Percentiles rank a stretch among this genome's conserved stretches.
Evolutionary conservation across 2,113 vertebrate species (phyloP).

Genomic region (Psittacara wagleri): DNA sequence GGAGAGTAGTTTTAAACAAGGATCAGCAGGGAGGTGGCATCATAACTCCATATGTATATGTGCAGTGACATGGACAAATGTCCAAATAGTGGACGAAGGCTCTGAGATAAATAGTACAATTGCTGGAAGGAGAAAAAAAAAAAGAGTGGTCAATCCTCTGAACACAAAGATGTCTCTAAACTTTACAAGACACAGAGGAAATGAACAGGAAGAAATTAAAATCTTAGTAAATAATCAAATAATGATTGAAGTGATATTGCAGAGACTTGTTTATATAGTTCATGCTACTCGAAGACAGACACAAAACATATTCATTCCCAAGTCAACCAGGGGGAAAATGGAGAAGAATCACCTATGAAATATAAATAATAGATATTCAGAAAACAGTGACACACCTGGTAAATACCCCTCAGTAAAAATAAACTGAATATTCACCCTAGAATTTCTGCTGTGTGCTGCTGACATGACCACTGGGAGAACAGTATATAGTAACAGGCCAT

Average conservation of each 20-base stretch:
- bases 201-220: slow-evolving; percentile 19
- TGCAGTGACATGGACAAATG: not conserved
- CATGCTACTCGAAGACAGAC: not conserved
- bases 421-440: not conserved
- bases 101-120: not conserved
- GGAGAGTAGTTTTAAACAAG: not conserved
- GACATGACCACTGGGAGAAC: not conserved
- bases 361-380: not conserved
- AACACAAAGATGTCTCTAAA: not conserved
- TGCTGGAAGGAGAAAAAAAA: not conserved
- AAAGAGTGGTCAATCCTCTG: not conserved
- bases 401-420: not conserved
- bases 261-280: not conserved
- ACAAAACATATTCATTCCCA: not conserved
- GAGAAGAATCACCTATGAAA: not conserved
- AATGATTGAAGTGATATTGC: not conserved
- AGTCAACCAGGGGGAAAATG: not conserved
- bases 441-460: not conserved
- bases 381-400: not conserved
- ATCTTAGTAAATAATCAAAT: not conserved
- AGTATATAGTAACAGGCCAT: not conserved
- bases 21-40: not conserved
- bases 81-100: not conserved
- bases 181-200: not conserved
- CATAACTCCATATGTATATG: not conserved